These are phyloP conservation scores for Cataglyphis rosenhaueri DNA, from an alignment of 2,888 invertebrate species.

Conservation along the genomic window DNA sequence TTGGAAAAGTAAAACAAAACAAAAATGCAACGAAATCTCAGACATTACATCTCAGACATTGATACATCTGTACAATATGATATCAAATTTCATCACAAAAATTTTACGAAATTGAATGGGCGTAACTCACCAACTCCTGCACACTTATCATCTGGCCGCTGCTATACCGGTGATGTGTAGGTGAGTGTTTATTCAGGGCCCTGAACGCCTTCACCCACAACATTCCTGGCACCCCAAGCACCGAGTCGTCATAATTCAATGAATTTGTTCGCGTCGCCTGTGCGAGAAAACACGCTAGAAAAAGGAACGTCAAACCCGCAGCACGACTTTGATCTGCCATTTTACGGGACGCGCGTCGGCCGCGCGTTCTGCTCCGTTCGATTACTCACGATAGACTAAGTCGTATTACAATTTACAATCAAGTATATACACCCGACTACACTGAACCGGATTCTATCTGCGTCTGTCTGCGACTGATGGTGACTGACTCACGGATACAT, in stretches of 20 bases:
- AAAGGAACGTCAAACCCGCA: conserved; percentile 48
- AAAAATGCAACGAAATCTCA: neutral
- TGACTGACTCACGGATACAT: neutral
- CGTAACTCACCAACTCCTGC: conserved; percentile 78
- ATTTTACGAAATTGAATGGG: neutral
- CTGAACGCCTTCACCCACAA: conserved; percentile 78
- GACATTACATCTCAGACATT: neutral
- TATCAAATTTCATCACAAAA: neutral
- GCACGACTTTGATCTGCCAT: conserved; percentile 64
- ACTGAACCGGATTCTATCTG: neutral
- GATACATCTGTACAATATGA: no score
- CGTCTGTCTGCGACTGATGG: neutral
- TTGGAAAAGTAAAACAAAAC: neutral
- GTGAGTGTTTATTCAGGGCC: conserved; percentile 78
- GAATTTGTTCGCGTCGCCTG: conserved; percentile 54
- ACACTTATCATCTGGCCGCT: conserved; percentile 79
- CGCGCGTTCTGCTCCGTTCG: conserved; percentile 8
- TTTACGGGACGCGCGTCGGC: conserved; percentile 56
- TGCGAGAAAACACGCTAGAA: conserved; percentile 24
- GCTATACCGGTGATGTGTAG: conserved; percentile 77
- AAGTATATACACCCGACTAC: neutral
- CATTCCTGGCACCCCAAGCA: conserved; percentile 71
- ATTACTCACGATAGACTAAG: neutral
- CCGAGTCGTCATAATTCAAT: conserved; percentile 67
- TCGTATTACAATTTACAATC: neutral